These are phyloP conservation scores for Phorcus lineatus DNA, from an alignment of 2,888 invertebrate genomes.

Conservation along the genomic window DNA sequence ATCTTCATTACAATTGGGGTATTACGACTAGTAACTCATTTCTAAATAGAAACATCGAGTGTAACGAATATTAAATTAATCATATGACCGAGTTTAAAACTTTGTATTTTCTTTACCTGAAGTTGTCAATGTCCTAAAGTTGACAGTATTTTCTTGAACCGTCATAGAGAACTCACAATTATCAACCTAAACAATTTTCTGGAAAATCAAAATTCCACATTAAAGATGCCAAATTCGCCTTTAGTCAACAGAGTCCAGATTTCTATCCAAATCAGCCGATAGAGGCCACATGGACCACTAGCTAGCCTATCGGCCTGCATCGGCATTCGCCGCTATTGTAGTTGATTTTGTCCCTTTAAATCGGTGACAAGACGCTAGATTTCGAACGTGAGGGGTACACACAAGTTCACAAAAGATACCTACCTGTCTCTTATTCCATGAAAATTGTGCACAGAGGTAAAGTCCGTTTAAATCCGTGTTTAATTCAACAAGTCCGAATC, in stretches of 20 bases:
- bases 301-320: background rate
- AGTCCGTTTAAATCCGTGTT: conserved; percentile 15
- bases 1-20: too few relatives aligned
- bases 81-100: too few relatives aligned
- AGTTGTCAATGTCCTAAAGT: too few relatives aligned
- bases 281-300: background rate
- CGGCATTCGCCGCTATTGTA: conserved; percentile 8
- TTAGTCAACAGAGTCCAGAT: too few relatives aligned
- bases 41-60: too few relatives aligned
- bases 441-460: conserved; percentile 1
- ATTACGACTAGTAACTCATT: too few relatives aligned
- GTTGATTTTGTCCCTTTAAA: conserved; percentile 15
- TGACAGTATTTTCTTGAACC: too few relatives aligned
- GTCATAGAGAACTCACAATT: too few relatives aligned
- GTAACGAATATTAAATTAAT: too few relatives aligned
- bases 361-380: background rate
- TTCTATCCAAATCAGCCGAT: conserved; percentile 1
- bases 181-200: background rate
- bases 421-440: background rate
- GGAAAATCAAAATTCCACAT: background rate
- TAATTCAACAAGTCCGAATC: conserved; percentile 9
- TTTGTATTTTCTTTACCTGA: too few relatives aligned
- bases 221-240: background rate
- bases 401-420: background rate
- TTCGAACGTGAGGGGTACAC: background rate